phyloP scores from a whole-genome alignment of 1,140 invertebrate genomes.

The Apis dorsata region DNA sequence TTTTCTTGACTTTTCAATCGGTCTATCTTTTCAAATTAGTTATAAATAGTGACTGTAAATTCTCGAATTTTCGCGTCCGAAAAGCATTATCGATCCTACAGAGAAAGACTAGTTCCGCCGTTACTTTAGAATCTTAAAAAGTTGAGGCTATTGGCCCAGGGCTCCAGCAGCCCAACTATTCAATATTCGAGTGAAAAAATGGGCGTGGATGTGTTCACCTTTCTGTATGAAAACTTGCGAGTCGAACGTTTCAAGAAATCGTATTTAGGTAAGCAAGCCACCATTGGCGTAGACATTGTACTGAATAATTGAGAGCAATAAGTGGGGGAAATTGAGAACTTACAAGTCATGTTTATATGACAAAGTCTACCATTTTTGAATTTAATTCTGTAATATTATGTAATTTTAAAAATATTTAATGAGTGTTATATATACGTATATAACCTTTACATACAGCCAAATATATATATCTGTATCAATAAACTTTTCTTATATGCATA shows the following conservation, averaged over 20 bases:
- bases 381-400: not conserved
- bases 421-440: no score
- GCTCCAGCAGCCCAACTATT: not conserved
- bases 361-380: not conserved
- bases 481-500: not conserved
- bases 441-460: not conserved
- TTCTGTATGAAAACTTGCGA: conserved; percentile 56
- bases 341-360: not conserved
- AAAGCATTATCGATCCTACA: conserved; percentile 19
- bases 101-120: not conserved
- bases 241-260: conserved; percentile 66
- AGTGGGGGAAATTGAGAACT: not conserved
- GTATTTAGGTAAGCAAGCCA: conserved; percentile 66
- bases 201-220: conserved; percentile 54
- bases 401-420: not conserved
- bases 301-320: not conserved
- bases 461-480: not conserved
- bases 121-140: conserved; percentile 10
- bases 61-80: not conserved
- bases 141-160: not conserved
- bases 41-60: not conserved
- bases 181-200: conserved; percentile 55
- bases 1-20: no score
- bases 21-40: no score
- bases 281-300: not conserved